These are phyloP conservation scores for Actinia equina DNA, from an alignment of 64 coral and sea anemone genomes.

Conservation along the genomic window DNA sequence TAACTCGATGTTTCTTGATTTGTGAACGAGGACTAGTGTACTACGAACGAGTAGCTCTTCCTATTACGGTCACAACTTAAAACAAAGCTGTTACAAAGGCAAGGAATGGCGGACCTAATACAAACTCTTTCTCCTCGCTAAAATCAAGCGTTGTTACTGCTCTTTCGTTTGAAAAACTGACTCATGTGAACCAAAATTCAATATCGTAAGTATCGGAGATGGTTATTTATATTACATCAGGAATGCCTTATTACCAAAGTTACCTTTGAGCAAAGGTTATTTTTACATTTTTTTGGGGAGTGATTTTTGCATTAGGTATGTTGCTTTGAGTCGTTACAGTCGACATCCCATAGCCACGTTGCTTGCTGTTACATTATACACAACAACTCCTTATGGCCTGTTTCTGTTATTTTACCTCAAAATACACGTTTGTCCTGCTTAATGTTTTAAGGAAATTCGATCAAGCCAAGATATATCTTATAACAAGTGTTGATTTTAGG, in stretches of 20 bases:
- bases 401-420: not conserved
- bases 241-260: not conserved
- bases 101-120: not conserved
- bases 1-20: conserved; percentile 86
- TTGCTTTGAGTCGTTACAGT: conserved; percentile 7
- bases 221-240: not conserved
- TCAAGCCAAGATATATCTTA: not conserved
- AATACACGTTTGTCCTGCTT: not conserved
- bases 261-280: not conserved
- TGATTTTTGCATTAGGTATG: not conserved
- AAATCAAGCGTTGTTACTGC: not conserved
- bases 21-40: conserved; percentile 41
- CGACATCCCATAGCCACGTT: conserved; percentile 5
- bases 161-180: not conserved
- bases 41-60: not conserved
- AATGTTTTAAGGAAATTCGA: conserved; percentile 2
- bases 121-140: not conserved
- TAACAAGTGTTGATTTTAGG: conserved; percentile 17
- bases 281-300: not conserved
- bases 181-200: not conserved
- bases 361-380: conserved; percentile 3
- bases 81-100: not conserved
- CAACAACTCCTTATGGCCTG: not conserved
- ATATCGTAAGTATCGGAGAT: not conserved
- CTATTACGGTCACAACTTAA: not conserved